Base-by-base conservation (phyloP, 2,113 vertebrate species). In the Nyctibius bracteatus region DNA sequence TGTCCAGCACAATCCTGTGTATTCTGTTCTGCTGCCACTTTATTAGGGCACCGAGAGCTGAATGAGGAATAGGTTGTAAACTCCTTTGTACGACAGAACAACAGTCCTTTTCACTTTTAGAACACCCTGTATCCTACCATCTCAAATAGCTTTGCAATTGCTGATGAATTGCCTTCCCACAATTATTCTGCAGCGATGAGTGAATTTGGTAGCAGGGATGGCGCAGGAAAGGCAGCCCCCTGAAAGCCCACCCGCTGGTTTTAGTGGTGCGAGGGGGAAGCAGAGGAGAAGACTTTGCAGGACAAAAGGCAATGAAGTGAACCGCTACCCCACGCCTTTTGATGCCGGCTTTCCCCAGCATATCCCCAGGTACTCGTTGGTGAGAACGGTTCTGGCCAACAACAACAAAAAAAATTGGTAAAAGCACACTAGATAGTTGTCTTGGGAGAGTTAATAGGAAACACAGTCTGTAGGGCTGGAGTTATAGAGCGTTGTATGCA, bases 91-190 rank as follows among this genome's bases (percentile, higher is more conserved):
- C 6, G 81, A 9, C 54, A 35, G 28, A 80, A 81, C 52, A 24
- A 65, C 9, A 13, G 39, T 15, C 67, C 88, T 39, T 55, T 19
- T 89, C 62, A 10, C 81, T 88, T 51, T 20, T 2, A 61, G 88
- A 52, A 14, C 63, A 10, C 23, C 43, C 87, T 23, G 17, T 8
- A 25, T 27, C 70, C 70, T 41, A 4, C 54, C 30, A 25, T 28
- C 94, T 92, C 81, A 35, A 49, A 70, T 3, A 59, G 86, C 81
- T 92, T 85, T 71, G 95, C 94, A 87, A 14, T 7, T 90, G 93
- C 96, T 67, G 47, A 46, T 62, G 12, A 92, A 96, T 88, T 89
- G 88, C 95, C 91, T 89, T 49, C 89, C 66, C 67, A 31, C 9
- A 21, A 4, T 23, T 5, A 24, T 22, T 33, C 44, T 17, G 51